A percentile compares a stretch with the other conserved stretches of the same genome.
These are phyloP conservation scores for Axea sp. DNA, from an alignment of 2,888 invertebrate genomes.

Conservation along the genomic window DNA sequence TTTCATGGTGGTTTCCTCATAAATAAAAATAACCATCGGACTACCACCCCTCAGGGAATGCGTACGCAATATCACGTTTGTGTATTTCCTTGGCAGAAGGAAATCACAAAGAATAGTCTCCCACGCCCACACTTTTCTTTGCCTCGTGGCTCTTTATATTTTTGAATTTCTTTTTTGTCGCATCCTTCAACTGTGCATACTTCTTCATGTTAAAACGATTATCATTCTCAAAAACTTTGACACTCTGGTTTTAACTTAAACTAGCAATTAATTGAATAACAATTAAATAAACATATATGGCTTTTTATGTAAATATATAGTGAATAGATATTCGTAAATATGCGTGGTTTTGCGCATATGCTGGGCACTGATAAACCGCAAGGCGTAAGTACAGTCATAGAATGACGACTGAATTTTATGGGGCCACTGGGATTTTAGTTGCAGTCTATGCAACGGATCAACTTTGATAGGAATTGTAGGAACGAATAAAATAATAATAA, in stretches of 20 bases:
- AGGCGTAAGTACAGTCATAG: slow-evolving; percentile 57
- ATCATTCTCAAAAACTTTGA: not conserved
- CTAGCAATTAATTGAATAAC: too few relatives aligned
- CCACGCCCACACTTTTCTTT: slow-evolving; percentile 57
- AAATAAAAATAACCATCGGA: slow-evolving; percentile 79
- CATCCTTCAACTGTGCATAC: slow-evolving; percentile 5
- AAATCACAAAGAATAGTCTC: slow-evolving; percentile 74
- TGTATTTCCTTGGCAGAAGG: slow-evolving; percentile 64
- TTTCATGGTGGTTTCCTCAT: slow-evolving; percentile 79
- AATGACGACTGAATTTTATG: slow-evolving; percentile 73
- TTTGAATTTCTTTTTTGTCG: slow-evolving; percentile 15
- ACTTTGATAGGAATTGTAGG: slow-evolving; percentile 48
- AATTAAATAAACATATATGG: too few relatives aligned
- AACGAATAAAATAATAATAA: slow-evolving; percentile 3
- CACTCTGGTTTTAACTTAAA: too few relatives aligned
- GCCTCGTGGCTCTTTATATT: slow-evolving; percentile 63
- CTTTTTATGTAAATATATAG: not conserved
- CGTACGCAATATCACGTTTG: slow-evolving; percentile 74
- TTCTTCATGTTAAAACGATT: not conserved
- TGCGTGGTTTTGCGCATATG: slow-evolving; percentile 25
- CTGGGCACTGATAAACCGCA: slow-evolving; percentile 43
- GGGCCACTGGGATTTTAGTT: slow-evolving; percentile 75
- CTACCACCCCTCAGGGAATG: slow-evolving; percentile 71
- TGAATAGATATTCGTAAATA: slow-evolving; percentile 6
- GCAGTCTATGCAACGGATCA: slow-evolving; percentile 63